Percentiles rank a stretch among this genome's conserved stretches.
These are phyloP conservation scores for Pogoniulus pusillus DNA, from an alignment of 2,797 vertebrate species.

Conservation along the genomic window DNA sequence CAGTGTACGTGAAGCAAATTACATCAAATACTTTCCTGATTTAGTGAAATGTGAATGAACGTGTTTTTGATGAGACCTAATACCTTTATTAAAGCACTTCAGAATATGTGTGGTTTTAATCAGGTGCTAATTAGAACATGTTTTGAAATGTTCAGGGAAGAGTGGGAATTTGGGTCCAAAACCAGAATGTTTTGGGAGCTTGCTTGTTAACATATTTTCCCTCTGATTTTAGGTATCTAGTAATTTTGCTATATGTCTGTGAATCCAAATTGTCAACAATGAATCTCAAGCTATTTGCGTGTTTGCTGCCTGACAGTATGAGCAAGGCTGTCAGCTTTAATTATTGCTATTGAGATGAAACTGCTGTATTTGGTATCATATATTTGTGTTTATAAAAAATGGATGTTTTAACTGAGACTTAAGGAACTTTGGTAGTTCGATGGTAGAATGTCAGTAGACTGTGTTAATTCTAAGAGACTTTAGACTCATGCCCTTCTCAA, in stretches of 20 bases:
- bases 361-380: background rate
- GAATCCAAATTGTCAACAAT: background rate
- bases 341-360: background rate
- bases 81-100: constrained; percentile 7
- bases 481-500: background rate
- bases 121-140: background rate
- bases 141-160: background rate
- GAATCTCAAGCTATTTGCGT: background rate
- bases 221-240: background rate
- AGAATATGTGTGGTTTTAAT: constrained; percentile 31
- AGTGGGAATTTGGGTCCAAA: background rate
- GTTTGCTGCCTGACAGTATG: background rate
- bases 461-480: background rate
- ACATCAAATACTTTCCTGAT: constrained; percentile 18
- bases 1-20: constrained; percentile 62
- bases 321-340: background rate
- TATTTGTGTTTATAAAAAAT: background rate
- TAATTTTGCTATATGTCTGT: background rate
- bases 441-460: background rate
- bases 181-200: background rate
- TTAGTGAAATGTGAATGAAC: background rate
- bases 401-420: background rate
- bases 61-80: background rate
- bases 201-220: background rate
- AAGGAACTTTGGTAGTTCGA: background rate